Conservation (phyloP, 1,140 invertebrate species). For the Drosophila arawakana region DNA sequence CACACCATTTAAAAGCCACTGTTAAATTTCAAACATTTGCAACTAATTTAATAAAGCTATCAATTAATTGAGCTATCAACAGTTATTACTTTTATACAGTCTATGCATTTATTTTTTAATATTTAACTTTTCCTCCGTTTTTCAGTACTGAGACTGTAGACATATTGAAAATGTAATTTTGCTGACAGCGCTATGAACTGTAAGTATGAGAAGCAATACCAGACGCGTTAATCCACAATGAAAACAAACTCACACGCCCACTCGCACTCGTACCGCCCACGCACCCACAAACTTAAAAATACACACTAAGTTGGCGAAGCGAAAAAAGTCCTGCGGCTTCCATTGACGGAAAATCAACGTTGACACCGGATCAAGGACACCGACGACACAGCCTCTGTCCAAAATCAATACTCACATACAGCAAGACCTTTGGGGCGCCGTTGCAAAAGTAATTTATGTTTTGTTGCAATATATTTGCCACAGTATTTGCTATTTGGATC, state of each 20-base stretch:
- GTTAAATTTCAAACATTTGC: background rate
- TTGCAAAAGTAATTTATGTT: constrained; percentile 25
- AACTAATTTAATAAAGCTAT: too few species aligned
- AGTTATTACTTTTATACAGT: too few species aligned
- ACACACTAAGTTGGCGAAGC: constrained; percentile 29
- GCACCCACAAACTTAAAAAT: constrained; percentile 32
- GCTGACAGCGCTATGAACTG: constrained; percentile 6
- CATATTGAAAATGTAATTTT: constrained; percentile 9
- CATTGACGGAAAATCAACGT: constrained; percentile 71
- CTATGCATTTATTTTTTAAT: background rate
- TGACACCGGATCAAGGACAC: constrained; percentile 77
- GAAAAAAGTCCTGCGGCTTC: constrained; percentile 39
- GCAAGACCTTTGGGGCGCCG: constrained; percentile 9
- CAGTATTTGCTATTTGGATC: constrained; percentile 4
- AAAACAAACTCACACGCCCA: constrained; percentile 32
- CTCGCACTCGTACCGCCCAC: background rate
- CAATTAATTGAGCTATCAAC: too few species aligned
- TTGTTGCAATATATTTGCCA: constrained; percentile 15
- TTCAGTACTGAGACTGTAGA: background rate
- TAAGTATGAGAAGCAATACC: constrained; percentile 21
- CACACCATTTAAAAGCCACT: background rate
- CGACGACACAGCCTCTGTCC: constrained; percentile 39
- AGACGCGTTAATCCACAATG: constrained; percentile 37
- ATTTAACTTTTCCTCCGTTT: background rate
- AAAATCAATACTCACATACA: constrained; percentile 75